Evolutionary conservation across 2,797 vertebrate species (phyloP), one percentile per base, ranked within the genome.

Genomic region (Falco naumanni): DNA sequence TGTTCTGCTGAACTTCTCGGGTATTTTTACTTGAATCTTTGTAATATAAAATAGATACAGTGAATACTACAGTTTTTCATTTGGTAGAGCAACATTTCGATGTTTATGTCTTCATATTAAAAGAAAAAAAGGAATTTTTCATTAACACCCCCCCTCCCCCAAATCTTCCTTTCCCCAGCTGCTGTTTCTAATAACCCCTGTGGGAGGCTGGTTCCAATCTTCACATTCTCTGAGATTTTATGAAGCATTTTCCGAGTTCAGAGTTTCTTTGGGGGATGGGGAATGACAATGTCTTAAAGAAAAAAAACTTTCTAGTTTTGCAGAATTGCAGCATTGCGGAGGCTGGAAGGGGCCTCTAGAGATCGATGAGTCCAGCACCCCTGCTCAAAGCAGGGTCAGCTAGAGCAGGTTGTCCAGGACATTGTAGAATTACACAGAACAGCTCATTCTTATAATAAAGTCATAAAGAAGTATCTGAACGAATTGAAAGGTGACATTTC

Each of bases 171-270:
- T 83, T 70, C 53, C 37, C 21, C 64, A 34, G 37, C 80, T 88
- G 79, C 89, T 94, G 89, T 88, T 94, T 88, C 89, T 71, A 91
- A 84, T 88, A 94, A 88, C 59, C 45, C 75, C 64, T 76, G 57
- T 54, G 75, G 80, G 75, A 88, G 89, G 24, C 64, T 76, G 75
- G 51, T 84, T 91, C 75, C 63, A 80, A 71, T 91, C 84, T 88
- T 80, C 75, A 34, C 18, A 39, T 76, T 91, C 89, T 60, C 57
- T 65, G 53, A 70, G 68, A 94, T 84, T 84, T 84, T 76, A 76
- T 60, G 63, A 80, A 88, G 75, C 47, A 7, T 80, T 91, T 84
- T 88, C 50, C 11, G 68, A 90, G 59, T 71, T 93, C 60, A 63
- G 65, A 39, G 51, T 84, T 84, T 88, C 57, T 65, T 51, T 80